These are phyloP conservation scores for Sepiola atlantica DNA, from an alignment of 2,888 invertebrate species.

Conservation along the genomic window DNA sequence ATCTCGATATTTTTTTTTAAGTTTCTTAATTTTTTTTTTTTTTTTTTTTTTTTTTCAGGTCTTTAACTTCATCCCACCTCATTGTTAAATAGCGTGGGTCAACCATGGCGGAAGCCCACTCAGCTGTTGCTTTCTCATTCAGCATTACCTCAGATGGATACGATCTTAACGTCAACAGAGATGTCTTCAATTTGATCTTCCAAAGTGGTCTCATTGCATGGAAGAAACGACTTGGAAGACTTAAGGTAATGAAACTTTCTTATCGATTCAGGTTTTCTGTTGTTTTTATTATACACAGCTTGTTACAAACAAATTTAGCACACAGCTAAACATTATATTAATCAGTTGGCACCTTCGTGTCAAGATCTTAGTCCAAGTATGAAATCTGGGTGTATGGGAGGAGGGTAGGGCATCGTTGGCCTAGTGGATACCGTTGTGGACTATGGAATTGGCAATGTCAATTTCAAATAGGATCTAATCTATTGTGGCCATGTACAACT, in stretches of 20 bases:
- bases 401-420: too few species aligned
- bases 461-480: too few species aligned
- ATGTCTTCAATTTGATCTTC: slow-evolving; percentile 96
- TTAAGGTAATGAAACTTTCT: slow-evolving; percentile 82
- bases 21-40: background rate
- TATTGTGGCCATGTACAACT: too few species aligned
- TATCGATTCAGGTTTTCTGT: background rate
- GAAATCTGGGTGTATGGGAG: too few species aligned
- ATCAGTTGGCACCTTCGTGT: too few species aligned
- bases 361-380: too few species aligned
- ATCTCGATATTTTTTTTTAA: background rate
- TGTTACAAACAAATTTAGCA: too few species aligned
- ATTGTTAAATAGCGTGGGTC: background rate
- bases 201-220: slow-evolving; percentile 94
- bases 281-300: too few species aligned
- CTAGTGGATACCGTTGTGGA: too few species aligned
- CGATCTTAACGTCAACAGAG: slow-evolving; percentile 97
- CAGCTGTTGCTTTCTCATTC: slow-evolving; percentile 97
- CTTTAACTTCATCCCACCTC: background rate
- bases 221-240: slow-evolving; percentile 92
- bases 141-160: slow-evolving; percentile 98
- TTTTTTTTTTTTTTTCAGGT: background rate
- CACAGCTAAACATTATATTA: too few species aligned
- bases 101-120: slow-evolving; percentile 97
- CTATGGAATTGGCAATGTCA: too few species aligned